Evolutionary conservation across 2,888 invertebrate species (phyloP), one percentile per base, ranked within the genome.

Genomic region (Ophion costatus): DNA sequence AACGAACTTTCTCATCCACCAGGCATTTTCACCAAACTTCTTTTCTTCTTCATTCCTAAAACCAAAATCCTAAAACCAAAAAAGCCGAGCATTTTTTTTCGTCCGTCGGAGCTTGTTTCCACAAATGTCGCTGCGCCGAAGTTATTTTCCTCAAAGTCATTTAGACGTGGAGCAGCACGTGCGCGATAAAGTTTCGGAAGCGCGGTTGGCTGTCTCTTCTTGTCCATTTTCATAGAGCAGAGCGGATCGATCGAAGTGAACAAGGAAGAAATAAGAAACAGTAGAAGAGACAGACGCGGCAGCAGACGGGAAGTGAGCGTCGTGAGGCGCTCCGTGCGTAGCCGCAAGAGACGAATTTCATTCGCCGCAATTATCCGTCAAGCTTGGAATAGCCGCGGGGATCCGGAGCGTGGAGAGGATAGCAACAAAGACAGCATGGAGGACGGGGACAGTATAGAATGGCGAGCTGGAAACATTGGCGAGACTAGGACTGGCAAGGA

Each of bases 311-410:
- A 71, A 82, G 70, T 51, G 82, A 82, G 74, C 73, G 74, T 81
- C 69, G 83, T 71, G 64, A 73, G 61, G 38, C 38, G 38, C n/a
- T 67, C 42, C 20, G 63, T 69, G 77, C 81, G 84, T 86, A 83
- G 81, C 83, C 86, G 80, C 86, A 57, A 86, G 89, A 88, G 89
- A 89, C 87, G 88, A 89, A 89, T 91, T 90, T 90, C 89, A 91
- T 90, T 91, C 89, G 84, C 87, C 84, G 88, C 90, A 89, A 90
- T 90, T 90, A 90, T 90, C 87, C 88, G 81, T 74, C 61, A 67
- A 82, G 77, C 66, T 38, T 69, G 67, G 73, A 67, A 74, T 69
- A 61, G 45, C 66, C 57, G 56, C 17, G 38, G 69, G 51, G 66
- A 22, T 70, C 24, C 11, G 14, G 20, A n/a, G 57, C 57, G 14